Evolutionary conservation across 2,797 vertebrate species (phyloP).

Genomic region (Coregonus ussuriensis): DNA sequence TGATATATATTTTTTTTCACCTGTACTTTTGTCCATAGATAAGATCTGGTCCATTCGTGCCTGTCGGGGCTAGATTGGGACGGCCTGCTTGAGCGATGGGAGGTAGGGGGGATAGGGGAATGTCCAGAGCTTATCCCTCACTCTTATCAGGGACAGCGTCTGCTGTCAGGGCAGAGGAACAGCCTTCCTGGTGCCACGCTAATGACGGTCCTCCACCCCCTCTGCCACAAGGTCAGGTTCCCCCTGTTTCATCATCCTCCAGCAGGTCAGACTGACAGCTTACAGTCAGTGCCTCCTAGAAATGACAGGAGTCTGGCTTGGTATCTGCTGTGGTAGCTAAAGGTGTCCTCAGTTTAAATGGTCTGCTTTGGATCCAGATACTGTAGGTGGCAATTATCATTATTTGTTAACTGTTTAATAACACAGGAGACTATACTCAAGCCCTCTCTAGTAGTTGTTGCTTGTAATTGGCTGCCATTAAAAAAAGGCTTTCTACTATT

Average conservation of each 20-base stretch:
- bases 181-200: conserved; percentile 74
- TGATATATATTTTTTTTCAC: too few relatives aligned
- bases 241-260: conserved; percentile 60
- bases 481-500: too few relatives aligned
- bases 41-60: too few relatives aligned
- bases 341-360: not conserved
- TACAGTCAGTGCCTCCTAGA: conserved; percentile 31
- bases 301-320: conserved; percentile 16
- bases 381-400: conserved; percentile 27
- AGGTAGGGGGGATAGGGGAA: not conserved
- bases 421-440: too few relatives aligned
- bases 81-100: not conserved
- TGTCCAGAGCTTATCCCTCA: conserved; percentile 66
- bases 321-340: not conserved
- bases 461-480: too few relatives aligned
- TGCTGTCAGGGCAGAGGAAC: conserved; percentile 66
- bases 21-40: too few relatives aligned
- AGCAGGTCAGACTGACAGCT: conserved; percentile 28
- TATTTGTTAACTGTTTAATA: not conserved
- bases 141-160: conserved; percentile 71
- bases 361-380: conserved; percentile 3
- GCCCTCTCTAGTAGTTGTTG: too few relatives aligned
- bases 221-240: conserved; percentile 63
- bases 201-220: conserved; percentile 64
- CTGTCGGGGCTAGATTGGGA: too few relatives aligned